Evolutionary conservation across 53 echinoderm and acorn worm genomes (phyloP), one percentile per base, ranked within the genome.

Genomic region (Actinopyga echinites): DNA sequence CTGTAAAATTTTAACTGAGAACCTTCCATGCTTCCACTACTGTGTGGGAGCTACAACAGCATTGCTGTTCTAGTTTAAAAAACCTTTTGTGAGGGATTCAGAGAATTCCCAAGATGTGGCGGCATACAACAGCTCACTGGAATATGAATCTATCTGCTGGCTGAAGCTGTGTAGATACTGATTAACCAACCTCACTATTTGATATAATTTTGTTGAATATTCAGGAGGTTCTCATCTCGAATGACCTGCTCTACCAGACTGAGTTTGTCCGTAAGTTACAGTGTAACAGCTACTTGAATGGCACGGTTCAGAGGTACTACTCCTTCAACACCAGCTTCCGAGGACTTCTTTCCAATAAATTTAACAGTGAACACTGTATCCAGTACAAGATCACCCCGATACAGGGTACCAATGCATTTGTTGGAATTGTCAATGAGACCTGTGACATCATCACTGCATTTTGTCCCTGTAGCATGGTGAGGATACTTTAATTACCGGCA

Each of bases 381-480:
- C 95, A 91, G 89, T 99, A 99, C 49, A 92, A 93, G 89, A 99
- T 99, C 52, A 88, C 91, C 0, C 87, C 75, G 15, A 84, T 99
- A 57, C 90, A 92, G 29, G 94, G 89, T 56, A 99, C 94, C 64
- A 99, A 99, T 57, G 90, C 99, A 5, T 99, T 99, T 74, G 89
- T 99, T 62, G 99, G 99, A 4, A 90, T 99, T 32, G 92, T 99
- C 73, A 99, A 99, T 54, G 94, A 99, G 78, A 99, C 99, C 1
- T 99, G 99, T 52, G 91, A 95, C 38, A 89, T 89, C 82, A 88
- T 95, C 60, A 99, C 99, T 6, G 89, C 92, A 0, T 99, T 99
- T 88, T 99, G 99, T 55, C 99, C 99, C 4, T 99, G 99, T 66
- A 99, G 99, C 32, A 99, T 94, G 92, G 99, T 99, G 67, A 94